phyloP scores from a whole-genome alignment of 1,140 invertebrate species.

The Cyclina sinensis region DNA sequence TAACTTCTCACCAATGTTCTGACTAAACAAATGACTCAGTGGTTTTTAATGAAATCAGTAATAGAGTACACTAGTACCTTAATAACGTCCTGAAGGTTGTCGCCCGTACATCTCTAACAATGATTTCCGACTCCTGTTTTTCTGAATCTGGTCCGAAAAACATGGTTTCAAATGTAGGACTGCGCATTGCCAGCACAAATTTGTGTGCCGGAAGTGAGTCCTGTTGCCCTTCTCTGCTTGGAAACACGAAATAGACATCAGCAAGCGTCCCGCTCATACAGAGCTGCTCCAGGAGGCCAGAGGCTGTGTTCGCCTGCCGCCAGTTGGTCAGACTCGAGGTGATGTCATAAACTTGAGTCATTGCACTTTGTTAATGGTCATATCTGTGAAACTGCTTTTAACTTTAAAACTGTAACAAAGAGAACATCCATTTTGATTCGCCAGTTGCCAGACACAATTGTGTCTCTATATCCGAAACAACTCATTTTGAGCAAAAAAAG shows the following conservation, averaged over 20 bases:
- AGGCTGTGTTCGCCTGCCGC: constrained; percentile 41
- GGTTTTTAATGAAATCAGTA: background rate
- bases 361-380: background rate
- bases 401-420: background rate
- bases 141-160: constrained; percentile 53
- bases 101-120: constrained; percentile 48
- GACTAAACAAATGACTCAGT: background rate
- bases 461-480: too few species aligned
- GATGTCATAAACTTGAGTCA: background rate
- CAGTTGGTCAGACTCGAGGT: constrained; percentile 25
- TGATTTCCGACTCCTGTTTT: constrained; percentile 56
- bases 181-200: constrained; percentile 59
- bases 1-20: too few species aligned
- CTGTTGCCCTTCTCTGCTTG: constrained; percentile 54
- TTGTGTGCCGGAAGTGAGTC: constrained; percentile 65
- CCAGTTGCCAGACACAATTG: too few species aligned
- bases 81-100: constrained; percentile 57
- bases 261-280: constrained; percentile 65
- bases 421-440: too few species aligned
- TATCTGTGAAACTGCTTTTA: background rate
- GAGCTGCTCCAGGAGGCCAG: constrained; percentile 46
- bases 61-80: too few species aligned
- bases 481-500: too few species aligned
- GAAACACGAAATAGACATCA: constrained; percentile 64
- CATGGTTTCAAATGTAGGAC: constrained; percentile 57